Conservation (phyloP, 2,797 vertebrate genomes). For the Gambusia yucatana region DNA sequence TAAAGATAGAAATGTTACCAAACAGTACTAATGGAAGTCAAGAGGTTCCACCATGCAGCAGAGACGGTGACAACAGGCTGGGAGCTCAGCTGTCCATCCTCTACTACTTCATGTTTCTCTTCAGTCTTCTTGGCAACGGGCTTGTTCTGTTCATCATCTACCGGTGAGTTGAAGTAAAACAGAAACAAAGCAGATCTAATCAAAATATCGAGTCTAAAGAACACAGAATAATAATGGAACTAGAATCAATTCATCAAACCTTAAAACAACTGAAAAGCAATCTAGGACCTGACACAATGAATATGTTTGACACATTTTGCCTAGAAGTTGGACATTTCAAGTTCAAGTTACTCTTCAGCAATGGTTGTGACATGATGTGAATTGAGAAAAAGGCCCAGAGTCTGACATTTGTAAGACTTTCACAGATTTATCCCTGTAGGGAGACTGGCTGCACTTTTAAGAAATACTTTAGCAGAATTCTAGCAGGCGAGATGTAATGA, state of each 20-base stretch:
- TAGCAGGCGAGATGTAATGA: too few relatives aligned
- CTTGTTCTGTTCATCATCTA: slow-evolving; percentile 78
- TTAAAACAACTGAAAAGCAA: neutral
- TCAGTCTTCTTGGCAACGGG: slow-evolving; percentile 76
- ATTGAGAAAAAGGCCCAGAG: too few relatives aligned
- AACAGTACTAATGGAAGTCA: too few relatives aligned
- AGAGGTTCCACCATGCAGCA: slow-evolving; percentile 23
- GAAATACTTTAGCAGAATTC: too few relatives aligned
- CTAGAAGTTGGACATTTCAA: neutral
- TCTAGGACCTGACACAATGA: neutral
- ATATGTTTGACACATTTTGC: neutral
- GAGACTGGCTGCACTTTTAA: neutral
- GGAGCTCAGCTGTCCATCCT: slow-evolving; percentile 63
- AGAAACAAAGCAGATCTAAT: neutral
- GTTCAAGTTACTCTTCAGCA: neutral
- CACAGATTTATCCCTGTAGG: too few relatives aligned
- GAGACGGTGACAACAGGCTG: slow-evolving; percentile 25
- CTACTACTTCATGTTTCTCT: slow-evolving; percentile 75
- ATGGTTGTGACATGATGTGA: too few relatives aligned
- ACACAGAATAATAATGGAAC: neutral
- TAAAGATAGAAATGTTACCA: too few relatives aligned
- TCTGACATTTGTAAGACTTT: too few relatives aligned
- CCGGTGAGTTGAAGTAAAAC: slow-evolving; percentile 53
- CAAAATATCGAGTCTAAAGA: neutral
- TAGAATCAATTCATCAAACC: neutral